Evolutionary conservation across 2,113 vertebrate genomes (phyloP).

Genomic region (Pachyramphus minor): DNA sequence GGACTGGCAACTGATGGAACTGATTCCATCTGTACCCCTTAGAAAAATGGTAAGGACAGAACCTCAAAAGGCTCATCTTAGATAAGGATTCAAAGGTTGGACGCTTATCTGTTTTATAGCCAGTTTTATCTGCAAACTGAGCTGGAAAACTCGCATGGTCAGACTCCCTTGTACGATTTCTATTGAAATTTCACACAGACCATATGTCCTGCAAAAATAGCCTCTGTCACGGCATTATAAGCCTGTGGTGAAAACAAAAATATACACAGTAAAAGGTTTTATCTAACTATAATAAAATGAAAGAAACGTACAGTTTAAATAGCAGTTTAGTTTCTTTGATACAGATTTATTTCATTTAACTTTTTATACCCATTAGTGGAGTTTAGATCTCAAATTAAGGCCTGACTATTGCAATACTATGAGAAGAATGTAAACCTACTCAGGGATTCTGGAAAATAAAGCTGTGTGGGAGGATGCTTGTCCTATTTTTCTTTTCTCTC

Average conservation of each 20-base stretch:
- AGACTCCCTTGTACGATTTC: background rate
- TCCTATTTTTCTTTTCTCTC: background rate
- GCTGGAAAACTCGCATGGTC: background rate
- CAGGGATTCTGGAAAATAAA: background rate
- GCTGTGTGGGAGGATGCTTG: background rate
- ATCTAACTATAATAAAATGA: background rate
- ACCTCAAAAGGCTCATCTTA: background rate
- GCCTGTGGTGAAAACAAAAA: background rate
- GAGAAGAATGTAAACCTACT: background rate
- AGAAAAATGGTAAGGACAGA: background rate
- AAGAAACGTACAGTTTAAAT: background rate
- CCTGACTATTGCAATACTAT: background rate
- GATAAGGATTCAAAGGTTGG: background rate
- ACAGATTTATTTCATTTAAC: background rate
- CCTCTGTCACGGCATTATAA: background rate
- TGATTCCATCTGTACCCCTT: background rate
- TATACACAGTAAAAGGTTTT: background rate
- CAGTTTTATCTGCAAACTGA: background rate
- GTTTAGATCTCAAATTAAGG: background rate
- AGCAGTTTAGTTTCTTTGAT: background rate
- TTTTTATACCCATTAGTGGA: background rate
- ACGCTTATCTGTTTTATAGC: background rate
- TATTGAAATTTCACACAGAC: background rate
- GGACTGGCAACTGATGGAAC: background rate
- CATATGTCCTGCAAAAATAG: background rate